A percentile compares a stretch with the other conserved stretches of the same genome.
Evolutionary conservation across 2,888 invertebrate species (phyloP).

Genomic region (Leucoma salicis): DNA sequence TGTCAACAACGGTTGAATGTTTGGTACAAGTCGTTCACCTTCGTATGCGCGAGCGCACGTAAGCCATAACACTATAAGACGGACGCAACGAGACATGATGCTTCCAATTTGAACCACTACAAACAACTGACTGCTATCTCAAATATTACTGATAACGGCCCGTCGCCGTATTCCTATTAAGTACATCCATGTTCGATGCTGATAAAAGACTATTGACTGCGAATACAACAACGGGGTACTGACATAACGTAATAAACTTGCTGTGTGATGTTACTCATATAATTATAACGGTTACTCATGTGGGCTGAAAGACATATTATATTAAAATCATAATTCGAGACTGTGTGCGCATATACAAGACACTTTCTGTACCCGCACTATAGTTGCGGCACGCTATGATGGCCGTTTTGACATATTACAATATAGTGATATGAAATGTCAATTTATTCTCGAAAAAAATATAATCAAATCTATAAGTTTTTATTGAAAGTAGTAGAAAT

Average conservation of each 20-base stretch:
- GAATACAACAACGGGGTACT: slow-evolving; percentile 22
- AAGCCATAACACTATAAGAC: slow-evolving; percentile 29
- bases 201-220: slow-evolving; percentile 64
- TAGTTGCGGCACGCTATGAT: too few species aligned
- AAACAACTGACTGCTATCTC: slow-evolving; percentile 2
- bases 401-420: too few species aligned
- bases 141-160: slow-evolving; percentile 6
- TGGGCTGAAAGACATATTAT: too few species aligned
- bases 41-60: slow-evolving; percentile 46
- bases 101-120: slow-evolving; percentile 1
- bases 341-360: too few species aligned
- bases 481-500: too few species aligned
- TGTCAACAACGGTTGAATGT: background rate
- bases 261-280: slow-evolving; percentile 6
- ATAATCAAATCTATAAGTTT: too few species aligned
- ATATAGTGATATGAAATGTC: too few species aligned
- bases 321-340: too few species aligned
- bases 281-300: background rate
- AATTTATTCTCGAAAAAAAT: too few species aligned
- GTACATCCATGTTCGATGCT: slow-evolving; percentile 31
- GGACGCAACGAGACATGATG: slow-evolving; percentile 8
- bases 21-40: slow-evolving; percentile 48
- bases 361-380: too few species aligned
- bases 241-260: background rate
- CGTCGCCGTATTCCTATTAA: slow-evolving; percentile 14